phyloP scores from a whole-genome alignment of 1,140 invertebrate genomes.

The Tetranychus cinnabarinus region DNA sequence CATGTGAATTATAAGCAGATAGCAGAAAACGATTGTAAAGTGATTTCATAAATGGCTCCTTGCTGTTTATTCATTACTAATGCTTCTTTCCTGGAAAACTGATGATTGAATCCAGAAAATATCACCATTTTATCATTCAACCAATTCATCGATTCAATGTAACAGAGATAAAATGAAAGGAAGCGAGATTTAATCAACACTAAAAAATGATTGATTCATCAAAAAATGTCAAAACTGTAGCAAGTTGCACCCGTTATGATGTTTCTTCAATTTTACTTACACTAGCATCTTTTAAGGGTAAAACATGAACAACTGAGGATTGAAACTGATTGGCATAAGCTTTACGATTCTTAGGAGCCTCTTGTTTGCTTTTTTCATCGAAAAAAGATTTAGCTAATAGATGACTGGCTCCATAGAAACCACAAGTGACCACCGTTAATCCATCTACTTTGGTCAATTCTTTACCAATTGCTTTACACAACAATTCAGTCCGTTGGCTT shows the following conservation, averaged over 20 bases:
- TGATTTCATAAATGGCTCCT: background rate
- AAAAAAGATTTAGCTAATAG: constrained; percentile 15
- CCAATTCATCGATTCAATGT: too few species aligned
- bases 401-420: constrained; percentile 19
- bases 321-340: background rate
- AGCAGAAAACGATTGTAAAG: constrained; percentile 5
- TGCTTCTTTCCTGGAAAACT: too few species aligned
- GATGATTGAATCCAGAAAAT: too few species aligned
- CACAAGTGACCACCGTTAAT: constrained; percentile 20
- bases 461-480: constrained; percentile 19
- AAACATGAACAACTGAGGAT: constrained; percentile 13
- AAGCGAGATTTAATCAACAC: too few species aligned
- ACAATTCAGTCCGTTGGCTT: constrained; percentile 10
- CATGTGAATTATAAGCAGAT: background rate
- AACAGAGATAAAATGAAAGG: too few species aligned
- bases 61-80: too few species aligned
- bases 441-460: constrained; percentile 17
- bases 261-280: background rate
- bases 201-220: too few species aligned
- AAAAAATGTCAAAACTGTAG: too few species aligned
- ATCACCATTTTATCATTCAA: too few species aligned
- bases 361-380: constrained; percentile 10
- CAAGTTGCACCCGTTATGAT: background rate
- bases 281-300: constrained; percentile 12
- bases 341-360: background rate